Base-by-base conservation (phyloP, 2,888 invertebrate genomes). In the Xestia ashworthii region DNA sequence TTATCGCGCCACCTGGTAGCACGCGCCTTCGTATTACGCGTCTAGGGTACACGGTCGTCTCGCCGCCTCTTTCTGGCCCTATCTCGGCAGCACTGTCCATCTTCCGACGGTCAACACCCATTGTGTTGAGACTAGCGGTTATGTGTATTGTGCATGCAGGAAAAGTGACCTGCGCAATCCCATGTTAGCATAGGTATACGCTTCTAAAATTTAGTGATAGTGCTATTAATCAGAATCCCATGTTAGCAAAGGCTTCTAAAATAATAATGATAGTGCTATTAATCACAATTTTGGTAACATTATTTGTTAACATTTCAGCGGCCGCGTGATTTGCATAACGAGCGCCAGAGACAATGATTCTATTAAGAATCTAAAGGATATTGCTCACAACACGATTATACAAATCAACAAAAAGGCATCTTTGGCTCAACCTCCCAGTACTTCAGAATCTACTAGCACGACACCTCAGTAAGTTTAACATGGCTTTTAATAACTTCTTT, bases 251-350 rank as follows among this genome's bases (percentile, higher is more conserved):
- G 19, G 6, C 19, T 50, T 50, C 19, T 50, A 19, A 50, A 6
- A 19, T 50, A n/a, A 19, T 50, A 16, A 16, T 25, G 9, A 48
- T 25, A 62, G 19, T 9, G 6, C 19, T 46, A 46, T n/a, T 25
- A 48, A 53, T 65, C 22, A 64, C 14, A 77, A 65, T 53, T 38
- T 8, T 2, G 0, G 3, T 16, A n/a, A 65, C 25, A 58, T 58
- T 41, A 9, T 60, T 64, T 97, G 16, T 89, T 96, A 74, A 97
- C 2, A 97, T 94, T 93, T 66, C 93, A 97, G 98, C 80, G 99
- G 99, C 19, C 97, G 99, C 82, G 98, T 99, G 25, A 98, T 99
- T 89, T 99, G 99, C 91, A 98, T 99, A 55, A 99, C 99, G 11
- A 98, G 98, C 86, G 98, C 99, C 0, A 97, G 99, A 87, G 99